Evolutionary conservation across 2,113 vertebrate genomes (phyloP).

Genomic region (Sapayoa aenigma): DNA sequence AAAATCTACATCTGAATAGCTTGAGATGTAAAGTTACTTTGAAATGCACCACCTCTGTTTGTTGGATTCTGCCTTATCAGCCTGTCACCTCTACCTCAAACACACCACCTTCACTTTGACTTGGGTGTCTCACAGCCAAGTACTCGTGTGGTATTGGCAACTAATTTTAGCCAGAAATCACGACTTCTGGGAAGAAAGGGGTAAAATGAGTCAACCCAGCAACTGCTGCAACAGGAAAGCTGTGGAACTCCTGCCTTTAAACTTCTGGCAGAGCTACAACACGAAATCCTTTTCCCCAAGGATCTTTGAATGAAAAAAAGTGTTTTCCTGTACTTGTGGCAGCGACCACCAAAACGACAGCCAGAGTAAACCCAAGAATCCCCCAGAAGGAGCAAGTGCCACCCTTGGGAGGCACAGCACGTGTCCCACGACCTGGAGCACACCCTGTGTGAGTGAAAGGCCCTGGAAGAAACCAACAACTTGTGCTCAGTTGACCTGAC

Average conservation of each 20-base stretch:
- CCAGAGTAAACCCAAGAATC: neutral
- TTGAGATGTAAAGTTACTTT: neutral
- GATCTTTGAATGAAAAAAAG: neutral
- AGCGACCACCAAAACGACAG: accelerated
- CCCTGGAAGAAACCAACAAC: neutral
- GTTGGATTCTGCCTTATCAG: neutral
- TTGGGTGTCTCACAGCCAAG: neutral
- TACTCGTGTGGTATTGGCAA: neutral
- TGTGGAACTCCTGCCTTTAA: neutral
- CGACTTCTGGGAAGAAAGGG: neutral
- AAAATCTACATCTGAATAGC: neutral
- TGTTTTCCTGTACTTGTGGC: neutral
- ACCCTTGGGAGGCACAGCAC: neutral
- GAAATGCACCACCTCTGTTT: neutral
- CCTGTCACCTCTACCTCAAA: neutral
- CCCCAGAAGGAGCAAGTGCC: neutral
- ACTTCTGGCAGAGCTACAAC: accelerated
- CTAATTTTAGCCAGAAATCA: neutral
- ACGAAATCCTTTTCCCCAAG: neutral
- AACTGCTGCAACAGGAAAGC: neutral
- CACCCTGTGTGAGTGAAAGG: neutral
- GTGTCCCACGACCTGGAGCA: neutral
- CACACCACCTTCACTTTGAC: neutral
- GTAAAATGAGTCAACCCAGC: neutral
- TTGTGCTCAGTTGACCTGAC: neutral